Base-by-base conservation (phyloP, 2,888 invertebrate species). In the Nasonia oneida region DNA sequence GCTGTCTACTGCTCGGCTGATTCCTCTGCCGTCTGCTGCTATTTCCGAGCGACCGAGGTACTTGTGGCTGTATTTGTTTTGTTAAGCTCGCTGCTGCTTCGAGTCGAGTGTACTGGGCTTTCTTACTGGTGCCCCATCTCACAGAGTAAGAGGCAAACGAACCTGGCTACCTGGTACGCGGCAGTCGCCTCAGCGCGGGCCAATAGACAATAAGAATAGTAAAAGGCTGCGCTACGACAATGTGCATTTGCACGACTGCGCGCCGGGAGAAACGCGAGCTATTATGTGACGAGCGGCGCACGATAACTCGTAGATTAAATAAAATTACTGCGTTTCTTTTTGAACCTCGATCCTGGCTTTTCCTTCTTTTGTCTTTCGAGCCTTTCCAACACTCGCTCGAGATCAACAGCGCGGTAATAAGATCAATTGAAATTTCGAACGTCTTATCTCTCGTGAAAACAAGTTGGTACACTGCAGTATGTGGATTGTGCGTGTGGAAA, bases 291-390 rank as follows among this genome's bases (percentile, higher is more conserved):
- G 83, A 14, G 6, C n/a, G 15, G 15, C 1, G 78, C 8, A 53
- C 39, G 83, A 83, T 83, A 83, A 79, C 23, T 83, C 64, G 33
- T 50, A 83, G 78, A 79, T 83, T 83, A 73, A 78, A 73, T 64
- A 74, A 53, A 79, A 64, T 78, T 64, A 50, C 64, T 47, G 15
- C 8, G 53, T 75, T 53, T 53, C 53, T 57, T 33, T 75, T 23
- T 12, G 39, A 10, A 10, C 42, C 6, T 57, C n/a, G 57, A 29
- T 29, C 29, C 29, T 23, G 15, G 14, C 50, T 29, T 18, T 18
- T 18, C 29, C 53, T 8, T 23, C 6, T 70, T 82, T 50, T 14
- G 50, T 15, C 15, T 50, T 50, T 50, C 50, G 10, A 42, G 10
- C 2, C 2, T 47, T 47, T 47, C 2, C 6, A 8, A 42, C 6